Evolutionary conservation across 2,888 invertebrate genomes (phyloP).

Genomic region (Chorisops tibialis): DNA sequence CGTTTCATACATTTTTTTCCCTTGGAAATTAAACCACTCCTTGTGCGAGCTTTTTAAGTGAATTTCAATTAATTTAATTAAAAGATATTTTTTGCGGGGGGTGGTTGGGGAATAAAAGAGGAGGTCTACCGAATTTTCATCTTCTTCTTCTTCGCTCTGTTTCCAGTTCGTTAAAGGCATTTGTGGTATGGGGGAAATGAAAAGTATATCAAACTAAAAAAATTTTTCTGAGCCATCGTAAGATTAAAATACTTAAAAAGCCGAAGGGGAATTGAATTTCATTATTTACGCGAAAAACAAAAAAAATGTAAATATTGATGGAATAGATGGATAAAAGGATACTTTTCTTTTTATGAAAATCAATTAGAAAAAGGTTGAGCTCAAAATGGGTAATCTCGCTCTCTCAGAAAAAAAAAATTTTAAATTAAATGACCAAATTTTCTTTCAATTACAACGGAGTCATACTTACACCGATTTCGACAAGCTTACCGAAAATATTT

Average conservation of each 20-base stretch:
- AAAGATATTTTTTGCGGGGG: constrained; percentile 27
- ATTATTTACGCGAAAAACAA: too few relatives aligned
- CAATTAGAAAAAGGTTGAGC: too few relatives aligned
- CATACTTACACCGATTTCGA: constrained; percentile 3
- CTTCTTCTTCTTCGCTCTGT: background rate
- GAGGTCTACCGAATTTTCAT: too few relatives aligned
- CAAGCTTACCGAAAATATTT: background rate
- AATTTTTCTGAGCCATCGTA: constrained; percentile 10
- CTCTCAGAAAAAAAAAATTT: too few relatives aligned
- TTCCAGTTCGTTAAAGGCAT: background rate
- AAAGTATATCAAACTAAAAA: background rate
- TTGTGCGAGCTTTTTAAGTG: constrained; percentile 24
- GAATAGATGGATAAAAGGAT: too few relatives aligned
- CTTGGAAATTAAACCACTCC: background rate
- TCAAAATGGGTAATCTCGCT: too few relatives aligned
- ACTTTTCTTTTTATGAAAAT: too few relatives aligned
- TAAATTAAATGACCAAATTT: too few relatives aligned
- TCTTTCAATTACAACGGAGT: background rate
- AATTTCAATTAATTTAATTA: constrained; percentile 34
- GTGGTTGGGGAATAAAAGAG: too few relatives aligned
- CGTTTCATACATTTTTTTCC: background rate
- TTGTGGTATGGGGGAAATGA: background rate
- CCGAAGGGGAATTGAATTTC: constrained; percentile 23
- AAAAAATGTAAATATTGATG: too few relatives aligned
- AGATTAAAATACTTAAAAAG: constrained; percentile 1